Evolutionary conservation across 2,888 invertebrate species (phyloP), one percentile per base, ranked within the genome.

Genomic region (Eristalinus sepulchralis): DNA sequence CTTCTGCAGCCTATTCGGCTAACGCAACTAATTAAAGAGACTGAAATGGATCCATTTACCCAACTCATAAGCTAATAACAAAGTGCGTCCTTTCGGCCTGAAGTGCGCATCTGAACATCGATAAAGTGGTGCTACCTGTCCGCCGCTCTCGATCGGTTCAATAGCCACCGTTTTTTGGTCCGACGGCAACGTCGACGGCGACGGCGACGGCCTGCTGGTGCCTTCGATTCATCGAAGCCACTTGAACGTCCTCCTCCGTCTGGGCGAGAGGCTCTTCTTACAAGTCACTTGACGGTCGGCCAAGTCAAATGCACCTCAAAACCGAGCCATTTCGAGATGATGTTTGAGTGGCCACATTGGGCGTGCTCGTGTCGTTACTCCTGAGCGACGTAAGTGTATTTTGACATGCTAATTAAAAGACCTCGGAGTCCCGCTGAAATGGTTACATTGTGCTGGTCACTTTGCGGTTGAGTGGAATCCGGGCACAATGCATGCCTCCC

Each of bases 351-450:
- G 76, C 79, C 53, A 71, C 36, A 64, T 76, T 87, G 88, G 86
- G 73, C 83, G 83, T 87, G 71, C 70, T 36, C 72, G 67, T 84
- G 87, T 88, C 81, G 82, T 71, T 78, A 64, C 71, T 79, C 83
- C 73, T 72, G 84, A 78, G 60, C 76, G 77, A 70, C 88, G 57
- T 84, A 88, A 89, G 88, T 89, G 88, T 78, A 85, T 88, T 89
- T 84, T 91, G 91, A 91, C 91, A 91, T 91, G 91, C 91, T 91
- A 91, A 91, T 91, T 91, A 91, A 91, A 91, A 91, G 91, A 90
- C 91, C 86, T 89, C 91, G 89, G 84, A 83, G 87, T 88, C 88
- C 89, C 91, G 90, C 89, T 88, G 66, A 84, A 88, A 82, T 83
- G 59, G n/a, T 62, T 57, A 13, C 64, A 76, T 68, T 80, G 67